phyloP scores from a whole-genome alignment of 2,113 vertebrate genomes.

The Caranx melampygus region DNA sequence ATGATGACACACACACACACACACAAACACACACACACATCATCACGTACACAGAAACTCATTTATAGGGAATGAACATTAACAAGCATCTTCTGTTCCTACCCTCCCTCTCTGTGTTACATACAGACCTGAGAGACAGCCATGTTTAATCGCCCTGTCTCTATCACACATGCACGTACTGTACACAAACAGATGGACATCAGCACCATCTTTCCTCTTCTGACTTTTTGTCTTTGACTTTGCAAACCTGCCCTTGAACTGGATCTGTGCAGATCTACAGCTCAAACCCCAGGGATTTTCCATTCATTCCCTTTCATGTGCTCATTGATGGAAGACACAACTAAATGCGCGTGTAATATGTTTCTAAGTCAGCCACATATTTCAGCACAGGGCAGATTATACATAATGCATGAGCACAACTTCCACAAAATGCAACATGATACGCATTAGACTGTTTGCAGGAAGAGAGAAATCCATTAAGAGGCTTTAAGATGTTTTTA shows the following conservation, averaged over 20 bases:
- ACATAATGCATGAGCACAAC: conserved; percentile 26
- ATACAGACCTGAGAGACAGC: background rate
- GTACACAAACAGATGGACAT: background rate
- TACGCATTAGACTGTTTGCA: conserved; percentile 29
- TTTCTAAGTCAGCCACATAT: background rate
- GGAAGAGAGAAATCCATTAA: conserved; percentile 2
- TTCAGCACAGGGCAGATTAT: conserved; percentile 19
- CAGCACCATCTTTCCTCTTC: background rate
- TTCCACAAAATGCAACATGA: conserved; percentile 14
- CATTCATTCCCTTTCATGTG: conserved; percentile 6
- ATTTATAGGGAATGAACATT: background rate
- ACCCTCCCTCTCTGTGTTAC: background rate
- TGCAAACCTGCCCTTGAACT: background rate
- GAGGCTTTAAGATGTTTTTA: background rate
- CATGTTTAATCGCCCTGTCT: background rate
- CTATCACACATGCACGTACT: background rate
- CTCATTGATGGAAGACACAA: background rate
- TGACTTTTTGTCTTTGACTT: background rate
- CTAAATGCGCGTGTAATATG: conserved; percentile 1
- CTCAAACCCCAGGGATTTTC: conserved; percentile 13
- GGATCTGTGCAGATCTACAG: background rate
- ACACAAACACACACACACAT: background rate
- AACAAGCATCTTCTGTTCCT: background rate
- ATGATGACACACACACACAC: conserved; percentile 6
- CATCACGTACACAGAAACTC: background rate